These are phyloP conservation scores for Brachypteracias leptosomus DNA, from an alignment of 2,113 vertebrate genomes.

Conservation along the genomic window DNA sequence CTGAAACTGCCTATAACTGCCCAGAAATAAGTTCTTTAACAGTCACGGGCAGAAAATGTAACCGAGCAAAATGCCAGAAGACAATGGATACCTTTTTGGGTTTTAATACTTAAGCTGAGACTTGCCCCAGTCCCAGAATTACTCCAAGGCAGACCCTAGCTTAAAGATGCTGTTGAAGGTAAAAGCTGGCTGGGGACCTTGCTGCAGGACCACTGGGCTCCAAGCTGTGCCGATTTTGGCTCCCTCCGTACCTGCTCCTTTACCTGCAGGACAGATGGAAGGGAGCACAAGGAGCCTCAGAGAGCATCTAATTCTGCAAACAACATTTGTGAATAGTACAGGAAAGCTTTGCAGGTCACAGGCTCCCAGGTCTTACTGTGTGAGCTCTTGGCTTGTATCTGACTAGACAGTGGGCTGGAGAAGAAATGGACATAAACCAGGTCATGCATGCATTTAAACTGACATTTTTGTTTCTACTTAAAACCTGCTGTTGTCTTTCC, in stretches of 20 bases:
- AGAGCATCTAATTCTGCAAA: background rate
- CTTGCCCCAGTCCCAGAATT: background rate
- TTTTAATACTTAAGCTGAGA: background rate
- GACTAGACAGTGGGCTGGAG: background rate
- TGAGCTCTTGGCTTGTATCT: background rate
- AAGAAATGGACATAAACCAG: background rate
- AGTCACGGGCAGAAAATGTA: background rate
- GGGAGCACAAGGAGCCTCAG: background rate
- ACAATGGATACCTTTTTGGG: background rate
- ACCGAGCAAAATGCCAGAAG: background rate
- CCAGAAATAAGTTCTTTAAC: background rate
- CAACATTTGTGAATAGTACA: accelerated
- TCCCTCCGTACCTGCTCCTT: background rate
- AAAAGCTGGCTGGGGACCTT: background rate
- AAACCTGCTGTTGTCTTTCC: slow-evolving; percentile 14
- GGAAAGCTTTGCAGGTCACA: background rate
- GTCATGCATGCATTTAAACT: background rate
- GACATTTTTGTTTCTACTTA: slow-evolving; percentile 2
- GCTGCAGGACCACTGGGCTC: background rate
- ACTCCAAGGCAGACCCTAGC: background rate
- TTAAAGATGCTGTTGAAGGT: background rate
- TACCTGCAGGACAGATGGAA: accelerated
- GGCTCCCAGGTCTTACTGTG: background rate
- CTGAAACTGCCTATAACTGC: background rate
- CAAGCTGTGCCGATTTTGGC: accelerated